A percentile compares a stretch with the other conserved stretches of the same genome.
phyloP scores from a whole-genome alignment of 2,888 invertebrate species.

The Pseudoips prasinana region DNA sequence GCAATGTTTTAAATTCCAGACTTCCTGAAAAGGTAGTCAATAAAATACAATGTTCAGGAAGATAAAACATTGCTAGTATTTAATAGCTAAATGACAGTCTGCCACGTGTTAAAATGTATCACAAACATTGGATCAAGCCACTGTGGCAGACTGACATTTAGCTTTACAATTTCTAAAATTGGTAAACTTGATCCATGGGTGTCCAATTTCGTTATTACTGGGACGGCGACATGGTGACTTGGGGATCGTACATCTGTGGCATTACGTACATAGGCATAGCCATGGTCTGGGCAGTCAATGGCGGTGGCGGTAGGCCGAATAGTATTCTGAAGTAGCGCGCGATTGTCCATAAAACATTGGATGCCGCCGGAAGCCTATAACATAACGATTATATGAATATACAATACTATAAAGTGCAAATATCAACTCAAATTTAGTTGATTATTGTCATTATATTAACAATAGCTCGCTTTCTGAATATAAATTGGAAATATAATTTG shows the following conservation, averaged over 20 bases:
- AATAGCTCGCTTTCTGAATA: constrained; percentile 13
- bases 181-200: constrained; percentile 63
- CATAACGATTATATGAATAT: constrained; percentile 40
- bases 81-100: constrained; percentile 75
- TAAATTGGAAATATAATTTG: neutral
- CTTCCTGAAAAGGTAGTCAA: constrained; percentile 5
- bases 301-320: constrained; percentile 70
- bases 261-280: constrained; percentile 73
- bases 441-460: neutral
- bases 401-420: constrained; percentile 27
- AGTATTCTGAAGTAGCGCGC: constrained; percentile 77
- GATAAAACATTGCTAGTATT: constrained; percentile 63
- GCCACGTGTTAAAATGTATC: constrained; percentile 55
- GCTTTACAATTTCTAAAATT: constrained; percentile 42
- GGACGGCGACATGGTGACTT: constrained; percentile 48
- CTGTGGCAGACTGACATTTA: constrained; percentile 78
- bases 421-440: constrained; percentile 34
- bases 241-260: constrained; percentile 63
- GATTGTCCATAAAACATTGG: constrained; percentile 80
- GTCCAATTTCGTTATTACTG: constrained; percentile 69
- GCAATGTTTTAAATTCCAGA: constrained; percentile 61
- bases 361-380: constrained; percentile 77
- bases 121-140: constrained; percentile 60
- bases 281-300: constrained; percentile 67
- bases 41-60: constrained; percentile 47